Percentiles rank a stretch among this genome's conserved stretches.
phyloP scores from a whole-genome alignment of 2,888 invertebrate species.

The Agonopterix alstromeriana region DNA sequence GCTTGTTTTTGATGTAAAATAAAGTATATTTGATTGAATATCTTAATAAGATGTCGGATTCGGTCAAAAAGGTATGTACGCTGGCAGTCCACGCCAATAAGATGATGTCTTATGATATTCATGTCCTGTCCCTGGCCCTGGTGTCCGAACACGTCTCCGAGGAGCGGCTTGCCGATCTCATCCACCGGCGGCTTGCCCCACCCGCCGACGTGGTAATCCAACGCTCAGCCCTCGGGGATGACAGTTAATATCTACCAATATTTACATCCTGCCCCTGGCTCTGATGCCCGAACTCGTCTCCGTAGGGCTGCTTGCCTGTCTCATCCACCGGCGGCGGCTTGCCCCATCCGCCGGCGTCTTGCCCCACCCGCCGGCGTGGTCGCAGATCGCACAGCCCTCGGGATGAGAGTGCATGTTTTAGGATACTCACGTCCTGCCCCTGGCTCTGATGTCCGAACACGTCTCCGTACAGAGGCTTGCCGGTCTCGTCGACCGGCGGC shows the following conservation, averaged over 20 bases:
- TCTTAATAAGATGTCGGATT: too few relatives aligned
- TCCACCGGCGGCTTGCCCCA: slow-evolving; percentile 99
- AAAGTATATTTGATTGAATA: too few relatives aligned
- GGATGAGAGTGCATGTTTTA: slow-evolving; percentile 38
- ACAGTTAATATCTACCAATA: slow-evolving; percentile 8
- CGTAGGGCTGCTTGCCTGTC: slow-evolving; percentile 97
- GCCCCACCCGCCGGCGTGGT: slow-evolving; percentile 99
- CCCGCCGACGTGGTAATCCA: slow-evolving; percentile 99
- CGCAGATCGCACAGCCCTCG: slow-evolving; percentile 97
- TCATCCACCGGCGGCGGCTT: slow-evolving; percentile 99
- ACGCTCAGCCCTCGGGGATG: slow-evolving; percentile 92
- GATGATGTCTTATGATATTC: background rate
- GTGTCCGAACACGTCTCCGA: slow-evolving; percentile 99
- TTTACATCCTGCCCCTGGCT: slow-evolving; percentile 83
- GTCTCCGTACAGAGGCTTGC: slow-evolving; percentile 98
- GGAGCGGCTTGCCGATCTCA: slow-evolving; percentile 97
- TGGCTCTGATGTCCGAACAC: slow-evolving; percentile 93
- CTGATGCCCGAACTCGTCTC: slow-evolving; percentile 97
- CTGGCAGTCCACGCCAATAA: background rate
- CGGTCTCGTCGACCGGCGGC: slow-evolving; percentile 98
- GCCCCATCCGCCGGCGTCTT: too few relatives aligned
- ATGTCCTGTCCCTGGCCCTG: slow-evolving; percentile 81
- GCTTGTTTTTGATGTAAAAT: too few relatives aligned
- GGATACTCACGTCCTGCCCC: slow-evolving; percentile 81
- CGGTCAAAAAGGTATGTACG: too few relatives aligned